A percentile compares a stretch with the other conserved stretches of the same genome.
Evolutionary conservation across 2,888 invertebrate species (phyloP).

Genomic region (Rhopalosiphum nymphaeae): DNA sequence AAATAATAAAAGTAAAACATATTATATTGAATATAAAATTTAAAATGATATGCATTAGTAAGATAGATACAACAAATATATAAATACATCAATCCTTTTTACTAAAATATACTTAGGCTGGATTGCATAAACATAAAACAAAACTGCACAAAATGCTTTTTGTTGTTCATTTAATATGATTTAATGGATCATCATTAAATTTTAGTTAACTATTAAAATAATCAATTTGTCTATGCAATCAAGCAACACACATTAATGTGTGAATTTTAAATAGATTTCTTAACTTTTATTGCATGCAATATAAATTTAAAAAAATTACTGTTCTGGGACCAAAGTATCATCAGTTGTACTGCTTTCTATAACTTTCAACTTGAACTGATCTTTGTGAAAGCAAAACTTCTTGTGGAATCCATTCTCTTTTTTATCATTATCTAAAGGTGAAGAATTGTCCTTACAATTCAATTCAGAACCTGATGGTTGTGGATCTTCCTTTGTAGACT

Average conservation of each 20-base stretch:
- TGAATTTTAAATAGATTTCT: background rate
- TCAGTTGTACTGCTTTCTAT: background rate
- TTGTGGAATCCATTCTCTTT: background rate
- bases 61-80: background rate
- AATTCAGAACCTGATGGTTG: background rate
- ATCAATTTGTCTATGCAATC: background rate
- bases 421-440: background rate
- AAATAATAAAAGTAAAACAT: background rate
- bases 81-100: background rate
- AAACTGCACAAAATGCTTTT: background rate
- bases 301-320: background rate
- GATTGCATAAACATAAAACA: background rate
- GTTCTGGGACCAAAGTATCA: background rate
- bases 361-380: background rate
- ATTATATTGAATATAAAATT: background rate
- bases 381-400: background rate
- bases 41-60: background rate
- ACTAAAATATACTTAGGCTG: background rate
- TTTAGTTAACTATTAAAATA: background rate
- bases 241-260: background rate
- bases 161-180: background rate
- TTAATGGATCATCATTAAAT: background rate
- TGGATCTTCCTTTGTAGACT: background rate
- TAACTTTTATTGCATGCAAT: background rate
- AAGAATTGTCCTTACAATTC: slow-evolving; percentile 5